Percentiles rank a stretch among this genome's conserved stretches.
phyloP scores from a whole-genome alignment of 2,888 invertebrate species.

The Lomographa bimaculata region DNA sequence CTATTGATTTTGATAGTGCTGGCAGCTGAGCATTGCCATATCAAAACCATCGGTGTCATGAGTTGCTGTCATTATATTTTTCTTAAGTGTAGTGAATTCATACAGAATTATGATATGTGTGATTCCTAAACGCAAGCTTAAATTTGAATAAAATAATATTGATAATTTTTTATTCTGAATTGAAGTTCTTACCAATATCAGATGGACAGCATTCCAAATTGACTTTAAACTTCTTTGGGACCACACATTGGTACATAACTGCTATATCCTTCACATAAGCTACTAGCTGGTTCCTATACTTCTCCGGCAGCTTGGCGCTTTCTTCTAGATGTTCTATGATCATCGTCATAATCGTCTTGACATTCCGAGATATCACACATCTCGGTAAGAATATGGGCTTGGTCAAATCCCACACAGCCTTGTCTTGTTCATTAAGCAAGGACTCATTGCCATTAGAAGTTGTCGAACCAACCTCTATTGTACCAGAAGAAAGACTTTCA shows the following conservation, averaged over 20 bases:
- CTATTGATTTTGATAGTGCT: too few species aligned
- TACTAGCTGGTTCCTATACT: slow-evolving; percentile 62
- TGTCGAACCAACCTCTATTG: slow-evolving; percentile 53
- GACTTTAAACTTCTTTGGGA: slow-evolving; percentile 69
- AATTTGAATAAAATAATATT: too few species aligned
- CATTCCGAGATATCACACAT: slow-evolving; percentile 71
- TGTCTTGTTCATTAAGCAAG: slow-evolving; percentile 50
- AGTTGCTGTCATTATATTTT: too few species aligned
- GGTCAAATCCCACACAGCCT: slow-evolving; percentile 57
- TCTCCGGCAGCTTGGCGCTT: slow-evolving; percentile 63
- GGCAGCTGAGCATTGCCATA: too few species aligned
- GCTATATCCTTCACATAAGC: slow-evolving; percentile 69
- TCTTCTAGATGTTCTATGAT: slow-evolving; percentile 71
- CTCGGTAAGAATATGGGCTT: slow-evolving; percentile 69
- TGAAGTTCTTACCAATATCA: slow-evolving; percentile 67
- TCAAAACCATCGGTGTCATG: too few species aligned
- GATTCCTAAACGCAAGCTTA: too few species aligned
- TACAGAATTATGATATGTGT: too few species aligned
- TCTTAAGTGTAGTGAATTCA: too few species aligned
- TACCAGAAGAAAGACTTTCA: slow-evolving; percentile 65
- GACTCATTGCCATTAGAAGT: slow-evolving; percentile 49
- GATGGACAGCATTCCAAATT: slow-evolving; percentile 69
- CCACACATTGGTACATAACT: slow-evolving; percentile 70
- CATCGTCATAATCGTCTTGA: slow-evolving; percentile 61
- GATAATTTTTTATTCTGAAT: too few species aligned